Conservation (phyloP, 1,140 invertebrate species). For the Heterodera carotae region DNA sequence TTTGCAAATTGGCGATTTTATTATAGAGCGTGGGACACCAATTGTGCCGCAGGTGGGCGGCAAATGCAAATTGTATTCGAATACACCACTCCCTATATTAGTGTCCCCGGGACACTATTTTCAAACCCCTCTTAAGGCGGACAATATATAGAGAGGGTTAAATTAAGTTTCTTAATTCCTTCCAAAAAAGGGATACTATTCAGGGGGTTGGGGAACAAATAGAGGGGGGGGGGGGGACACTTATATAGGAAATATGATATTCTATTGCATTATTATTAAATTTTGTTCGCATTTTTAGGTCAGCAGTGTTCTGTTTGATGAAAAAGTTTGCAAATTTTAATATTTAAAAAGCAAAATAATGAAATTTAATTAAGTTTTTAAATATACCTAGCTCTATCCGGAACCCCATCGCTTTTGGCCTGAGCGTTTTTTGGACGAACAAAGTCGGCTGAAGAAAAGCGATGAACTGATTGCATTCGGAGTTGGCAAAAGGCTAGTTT, state of each 20-base stretch:
- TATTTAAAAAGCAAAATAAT: no score
- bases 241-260: no score
- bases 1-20: slow-evolving; percentile 11
- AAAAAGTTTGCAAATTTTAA: background rate
- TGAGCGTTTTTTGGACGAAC: slow-evolving; percentile 29
- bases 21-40: background rate
- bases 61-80: no score
- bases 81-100: no score
- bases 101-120: no score
- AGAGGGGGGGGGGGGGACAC: no score
- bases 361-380: background rate
- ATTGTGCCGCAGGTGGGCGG: slow-evolving; percentile 11
- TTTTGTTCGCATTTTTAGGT: background rate
- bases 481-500: slow-evolving; percentile 34
- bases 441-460: slow-evolving; percentile 26
- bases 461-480: slow-evolving; percentile 35
- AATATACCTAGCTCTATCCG: slow-evolving; percentile 12
- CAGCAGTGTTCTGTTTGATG: slow-evolving; percentile 22
- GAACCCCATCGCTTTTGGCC: slow-evolving; percentile 23
- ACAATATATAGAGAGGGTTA: no score
- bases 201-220: no score
- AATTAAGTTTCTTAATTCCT: no score
- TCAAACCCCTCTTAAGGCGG: no score
- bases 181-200: no score
- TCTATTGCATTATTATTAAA: no score